These are phyloP conservation scores for Aphaenogaster floridana DNA, from an alignment of 1,140 invertebrate species.

Conservation along the genomic window DNA sequence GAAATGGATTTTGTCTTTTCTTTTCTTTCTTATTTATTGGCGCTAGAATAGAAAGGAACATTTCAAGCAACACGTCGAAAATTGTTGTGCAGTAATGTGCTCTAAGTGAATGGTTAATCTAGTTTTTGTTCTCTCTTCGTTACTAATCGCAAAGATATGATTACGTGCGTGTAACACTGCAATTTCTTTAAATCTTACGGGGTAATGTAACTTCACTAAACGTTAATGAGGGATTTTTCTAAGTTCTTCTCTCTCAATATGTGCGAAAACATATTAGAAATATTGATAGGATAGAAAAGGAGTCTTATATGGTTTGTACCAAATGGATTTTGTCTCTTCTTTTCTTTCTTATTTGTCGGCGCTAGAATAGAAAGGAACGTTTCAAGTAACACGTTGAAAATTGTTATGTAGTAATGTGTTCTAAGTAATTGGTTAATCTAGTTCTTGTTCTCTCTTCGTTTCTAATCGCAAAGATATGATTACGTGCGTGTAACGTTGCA, in stretches of 20 bases:
- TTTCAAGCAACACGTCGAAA: not conserved
- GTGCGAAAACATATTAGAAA: not conserved
- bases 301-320: not conserved
- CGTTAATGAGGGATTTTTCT: not conserved
- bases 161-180: not conserved
- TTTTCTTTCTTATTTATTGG: not conserved
- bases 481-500: not conserved
- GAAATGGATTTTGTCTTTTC: not conserved
- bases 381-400: not conserved
- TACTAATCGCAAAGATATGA: constrained; percentile 14
- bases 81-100: not conserved
- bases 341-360: not conserved
- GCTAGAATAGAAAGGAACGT: not conserved
- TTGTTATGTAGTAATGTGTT: not conserved
- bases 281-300: not conserved
- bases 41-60: not conserved
- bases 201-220: not conserved
- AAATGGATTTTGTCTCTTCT: not conserved
- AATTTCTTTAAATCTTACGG: constrained; percentile 1
- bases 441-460: not conserved
- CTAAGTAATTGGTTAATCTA: not conserved
- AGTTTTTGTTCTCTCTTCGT: not conserved
- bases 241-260: not conserved
- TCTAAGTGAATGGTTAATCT: not conserved
- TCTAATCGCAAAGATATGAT: constrained; percentile 24